Base-by-base conservation (phyloP, 2,797 vertebrate species). In the Falco naumanni region DNA sequence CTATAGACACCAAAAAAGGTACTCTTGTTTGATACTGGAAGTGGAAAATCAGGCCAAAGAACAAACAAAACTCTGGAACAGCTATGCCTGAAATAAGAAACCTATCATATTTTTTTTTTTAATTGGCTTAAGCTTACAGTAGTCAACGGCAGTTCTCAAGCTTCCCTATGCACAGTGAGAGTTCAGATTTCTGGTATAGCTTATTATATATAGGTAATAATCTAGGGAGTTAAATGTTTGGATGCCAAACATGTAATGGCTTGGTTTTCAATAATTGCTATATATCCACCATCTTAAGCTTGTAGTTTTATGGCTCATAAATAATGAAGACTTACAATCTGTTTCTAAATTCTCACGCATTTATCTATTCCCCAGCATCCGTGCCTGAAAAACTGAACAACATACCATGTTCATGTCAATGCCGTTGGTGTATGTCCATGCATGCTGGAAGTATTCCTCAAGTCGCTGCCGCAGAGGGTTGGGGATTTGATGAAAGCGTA, bases 331-430 rank as follows among this genome's bases (percentile, higher is more conserved):
- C 12, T 90, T 76, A 47, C 7, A 79, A 48, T 24, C 5, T 56
- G 28, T 64, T 81, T 83, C 56, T 77, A 92, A 80, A 76, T 87
- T 84, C 37, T 84, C 16, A 54, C 77, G 64, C 57, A 90, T 90
- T 77, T 59, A 50, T 71, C 74, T 87, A 53, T 59, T 81, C 50
- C 34, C 90, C n/a, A 37, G 45, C 21, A 80, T 16, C 13, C 3
- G 5, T 89, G 64, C 84, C 89, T 94, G 65, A 95, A 93, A 97
- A 97, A 74, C 66, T 94, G 84, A 97, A 75, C 53, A 96, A 98
- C 98, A 98, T 98, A 99, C 99, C 99, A 99, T 99, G 98, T 99
- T 99, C 99, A 99, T 99, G 96, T 99, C 99, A 83, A 99, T 99
- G 98, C 99, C 99, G 16, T 99, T 99, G 95, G 99, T 99, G 98